Base-by-base conservation (phyloP, 2,888 invertebrate species). In the Andrena flavipes region DNA sequence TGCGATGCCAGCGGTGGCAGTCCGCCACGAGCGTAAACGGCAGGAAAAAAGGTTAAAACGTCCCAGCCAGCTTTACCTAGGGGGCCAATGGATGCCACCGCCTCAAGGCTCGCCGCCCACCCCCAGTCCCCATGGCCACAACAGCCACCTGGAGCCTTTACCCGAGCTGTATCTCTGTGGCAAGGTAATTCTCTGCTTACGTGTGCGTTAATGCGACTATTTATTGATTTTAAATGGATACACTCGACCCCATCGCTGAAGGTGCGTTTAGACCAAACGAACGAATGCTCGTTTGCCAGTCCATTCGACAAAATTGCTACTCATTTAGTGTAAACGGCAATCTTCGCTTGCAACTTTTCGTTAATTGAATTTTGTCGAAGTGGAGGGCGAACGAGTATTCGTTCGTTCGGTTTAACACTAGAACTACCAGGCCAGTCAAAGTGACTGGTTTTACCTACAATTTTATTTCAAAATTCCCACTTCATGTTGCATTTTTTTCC, bases 1-100 rank as follows among this genome's bases (percentile, higher is more conserved):
- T 90, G 97, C 97, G 84, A 97, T 97, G 97, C 97, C 97, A 93
- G 97, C 97, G 88, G 97, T 97, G 94, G 97, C 97, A 76, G 97
- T 97, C 68, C 96, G 97, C 94, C 97, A 97, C 94, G 97, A 97
- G 94, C 95, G 97, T 89, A 95, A 97, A 80, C 96, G 97, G 85
- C 96, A 96, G 90, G 97, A 97, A 93, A 97, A 97, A 94, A 95
- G 96, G 75, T 93, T 94, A 87, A 95, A 96, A 91, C 92, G 94
- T 77, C 95, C 94, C 4, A 94, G 94, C 90, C 96, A 97, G 93
- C 95, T 97, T 89, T 96, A 96, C 85, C 95, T 96, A 91, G 96
- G 96, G 90, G 95, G 96, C 29, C 96, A 96, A 89, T 95, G 96
- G 93, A 93, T 96, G 85, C 95, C 95, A 51, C 96, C 96, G 42